A percentile compares a stretch with the other conserved stretches of the same genome.
phyloP scores from a whole-genome alignment of 2,797 vertebrate genomes.

The Falco cherrug region DNA sequence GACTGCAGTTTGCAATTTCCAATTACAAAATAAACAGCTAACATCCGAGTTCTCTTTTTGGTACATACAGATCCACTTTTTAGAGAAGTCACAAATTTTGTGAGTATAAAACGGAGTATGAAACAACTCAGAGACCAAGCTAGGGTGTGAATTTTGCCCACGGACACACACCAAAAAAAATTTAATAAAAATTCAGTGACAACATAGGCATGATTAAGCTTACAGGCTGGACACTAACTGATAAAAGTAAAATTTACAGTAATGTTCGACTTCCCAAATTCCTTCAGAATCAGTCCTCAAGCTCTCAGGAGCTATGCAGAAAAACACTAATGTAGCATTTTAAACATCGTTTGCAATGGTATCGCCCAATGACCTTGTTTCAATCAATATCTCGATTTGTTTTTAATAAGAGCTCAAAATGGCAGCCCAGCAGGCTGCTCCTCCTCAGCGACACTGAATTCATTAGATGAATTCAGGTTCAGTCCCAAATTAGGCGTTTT shows the following conservation, averaged over 20 bases:
- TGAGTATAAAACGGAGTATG: background rate
- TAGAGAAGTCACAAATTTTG: background rate
- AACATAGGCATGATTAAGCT: background rate
- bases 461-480: background rate
- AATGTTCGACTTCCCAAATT: background rate
- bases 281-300: background rate
- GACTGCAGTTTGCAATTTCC: background rate
- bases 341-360: background rate
- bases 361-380: background rate
- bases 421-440: background rate
- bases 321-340: background rate
- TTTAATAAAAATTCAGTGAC: background rate
- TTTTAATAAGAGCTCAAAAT: background rate
- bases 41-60: background rate
- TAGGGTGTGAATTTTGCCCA: background rate
- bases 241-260: background rate
- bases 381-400: fast-evolving
- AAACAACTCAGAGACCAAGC: background rate
- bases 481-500: background rate
- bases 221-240: background rate
- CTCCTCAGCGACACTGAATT: background rate
- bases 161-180: background rate
- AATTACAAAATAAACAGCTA: background rate
- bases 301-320: background rate
- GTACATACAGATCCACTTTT: background rate